Base-by-base conservation (phyloP, 2,113 vertebrate genomes). In the Athene noctua region DNA sequence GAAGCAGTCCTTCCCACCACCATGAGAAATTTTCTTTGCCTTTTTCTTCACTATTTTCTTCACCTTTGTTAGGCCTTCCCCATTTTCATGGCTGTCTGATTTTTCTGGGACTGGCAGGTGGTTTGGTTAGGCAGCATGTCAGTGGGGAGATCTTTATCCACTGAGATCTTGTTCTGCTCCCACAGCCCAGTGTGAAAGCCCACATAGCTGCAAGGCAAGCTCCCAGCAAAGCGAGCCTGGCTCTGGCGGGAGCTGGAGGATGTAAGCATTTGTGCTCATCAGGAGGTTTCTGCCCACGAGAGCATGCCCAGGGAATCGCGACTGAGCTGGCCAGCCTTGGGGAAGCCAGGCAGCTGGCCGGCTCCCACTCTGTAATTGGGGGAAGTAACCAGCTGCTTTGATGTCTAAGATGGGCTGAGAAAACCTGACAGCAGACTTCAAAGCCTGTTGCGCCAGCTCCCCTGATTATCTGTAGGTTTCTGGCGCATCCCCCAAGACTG, bases 391-490 rank as follows among this genome's bases (percentile, higher is more conserved):
- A 86, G 93, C 88, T 83, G 94, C 92, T 97, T 97, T 96, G 93
- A 97, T 92, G 88, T 95, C 92, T 96, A 95, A 95, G 95, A 86
- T 0, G 26, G 75, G 77, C 80, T 96, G 87, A 97, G 95, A 74
- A 82, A 95, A 94, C 82, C 91, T 96, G 86, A 87, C 5, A 3
- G 81, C 87, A 94, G 87, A 94, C 93, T 96, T 96, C 94, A 93
- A 97, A 97, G 94, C 79, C 82, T 92, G 68, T 62, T 83, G 87
- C 1, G 3, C 66, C 80, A 77, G 90, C 90, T 96, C 72, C 80
- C 46, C 77, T 67, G 92, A 91, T 96, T 96, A 96, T 96, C 86
- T 81, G 65, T 30, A 67, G 91, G 93, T 80, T 96, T 84, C 87
- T 91, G 87, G 73, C 5, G 0, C 2, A 0, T 94, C 94, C 94